phyloP scores from a whole-genome alignment of 2,113 vertebrate genomes.

The Terrapene triunguis region DNA sequence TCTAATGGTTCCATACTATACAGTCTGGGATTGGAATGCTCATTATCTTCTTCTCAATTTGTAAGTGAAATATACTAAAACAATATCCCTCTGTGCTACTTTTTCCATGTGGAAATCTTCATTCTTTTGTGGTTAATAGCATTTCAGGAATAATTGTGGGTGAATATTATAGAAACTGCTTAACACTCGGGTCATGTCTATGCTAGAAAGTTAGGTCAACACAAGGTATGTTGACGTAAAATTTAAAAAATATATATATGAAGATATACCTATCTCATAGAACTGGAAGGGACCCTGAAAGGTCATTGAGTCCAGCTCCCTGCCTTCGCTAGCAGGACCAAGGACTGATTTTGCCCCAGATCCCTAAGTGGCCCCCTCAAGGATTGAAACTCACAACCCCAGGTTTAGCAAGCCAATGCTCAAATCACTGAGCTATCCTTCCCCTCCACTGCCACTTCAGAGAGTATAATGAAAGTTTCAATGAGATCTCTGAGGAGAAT shows the following conservation, averaged over 20 bases:
- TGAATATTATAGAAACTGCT: background rate
- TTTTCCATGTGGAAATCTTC: background rate
- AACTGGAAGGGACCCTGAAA: no score
- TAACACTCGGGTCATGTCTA: background rate
- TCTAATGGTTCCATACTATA: background rate
- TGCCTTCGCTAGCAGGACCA: no score
- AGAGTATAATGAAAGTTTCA: background rate
- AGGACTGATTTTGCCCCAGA: no score
- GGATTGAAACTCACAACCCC: no score
- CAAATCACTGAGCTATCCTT: no score
- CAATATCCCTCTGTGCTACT: background rate
- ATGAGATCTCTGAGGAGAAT: background rate
- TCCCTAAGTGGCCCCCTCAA: no score
- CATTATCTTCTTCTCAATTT: rapidly evolving
- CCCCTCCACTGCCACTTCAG: background rate
- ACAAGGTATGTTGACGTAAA: background rate
- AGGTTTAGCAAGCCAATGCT: no score
- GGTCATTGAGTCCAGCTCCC: no score
- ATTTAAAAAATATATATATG: no score
- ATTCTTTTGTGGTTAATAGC: background rate
- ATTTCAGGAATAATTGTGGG: rapidly evolving
- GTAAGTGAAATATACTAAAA: background rate
- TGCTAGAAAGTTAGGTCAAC: background rate
- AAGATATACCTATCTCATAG: no score
- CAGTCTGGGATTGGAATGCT: background rate